These are phyloP conservation scores for Brachyalestes nurse DNA, from an alignment of 2,797 vertebrate genomes.

Conservation along the genomic window DNA sequence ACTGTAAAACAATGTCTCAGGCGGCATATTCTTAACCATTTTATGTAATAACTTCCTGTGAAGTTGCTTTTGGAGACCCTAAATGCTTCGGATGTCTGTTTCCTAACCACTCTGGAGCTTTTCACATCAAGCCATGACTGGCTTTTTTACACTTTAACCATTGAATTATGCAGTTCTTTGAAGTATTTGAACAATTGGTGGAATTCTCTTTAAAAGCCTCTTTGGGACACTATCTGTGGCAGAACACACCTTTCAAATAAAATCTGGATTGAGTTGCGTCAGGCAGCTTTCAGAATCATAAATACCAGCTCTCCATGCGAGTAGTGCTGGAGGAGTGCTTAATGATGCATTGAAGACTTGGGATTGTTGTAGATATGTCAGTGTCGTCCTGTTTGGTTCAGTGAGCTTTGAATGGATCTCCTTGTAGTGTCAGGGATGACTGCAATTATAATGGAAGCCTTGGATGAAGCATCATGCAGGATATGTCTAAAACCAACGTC, in stretches of 20 bases:
- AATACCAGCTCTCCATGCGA: neutral
- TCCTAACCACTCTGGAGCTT: too few relatives aligned
- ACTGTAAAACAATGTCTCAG: too few relatives aligned
- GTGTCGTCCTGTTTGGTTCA: neutral
- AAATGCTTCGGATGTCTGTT: too few relatives aligned
- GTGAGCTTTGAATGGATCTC: neutral
- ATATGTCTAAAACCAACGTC: neutral
- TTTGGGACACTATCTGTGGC: too few relatives aligned
- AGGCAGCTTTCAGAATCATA: neutral
- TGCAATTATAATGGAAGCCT: neutral
- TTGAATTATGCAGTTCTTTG: too few relatives aligned
- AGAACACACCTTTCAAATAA: neutral
- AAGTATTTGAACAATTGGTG: too few relatives aligned
- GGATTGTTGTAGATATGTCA: neutral
- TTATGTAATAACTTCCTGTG: too few relatives aligned
- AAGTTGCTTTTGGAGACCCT: too few relatives aligned
- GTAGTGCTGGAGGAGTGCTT: neutral
- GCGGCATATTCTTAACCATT: too few relatives aligned
- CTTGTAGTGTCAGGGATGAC: neutral
- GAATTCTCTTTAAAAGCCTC: too few relatives aligned
- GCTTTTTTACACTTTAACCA: too few relatives aligned
- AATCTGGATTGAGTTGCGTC: neutral
- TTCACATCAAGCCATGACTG: too few relatives aligned
- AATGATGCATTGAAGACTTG: neutral
- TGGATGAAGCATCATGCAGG: neutral